Percentiles rank a stretch among this genome's conserved stretches.
Conservation (phyloP, 2,888 invertebrate species). For the Orchestes rusci region DNA sequence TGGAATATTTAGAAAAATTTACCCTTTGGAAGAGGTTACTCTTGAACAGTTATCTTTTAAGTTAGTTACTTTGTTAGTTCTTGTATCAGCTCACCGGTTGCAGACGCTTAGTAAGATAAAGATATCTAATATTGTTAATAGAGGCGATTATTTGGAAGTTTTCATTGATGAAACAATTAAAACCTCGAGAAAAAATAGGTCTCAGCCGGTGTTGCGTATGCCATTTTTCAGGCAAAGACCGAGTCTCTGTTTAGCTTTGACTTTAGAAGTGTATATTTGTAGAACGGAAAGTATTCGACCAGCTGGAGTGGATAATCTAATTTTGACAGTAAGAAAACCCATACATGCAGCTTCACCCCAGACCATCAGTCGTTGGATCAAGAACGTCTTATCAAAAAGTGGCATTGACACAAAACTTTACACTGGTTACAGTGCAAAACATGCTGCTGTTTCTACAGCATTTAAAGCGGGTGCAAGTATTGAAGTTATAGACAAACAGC, state of each 20-base stretch:
- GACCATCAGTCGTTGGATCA: conserved; percentile 4
- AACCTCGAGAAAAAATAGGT: conserved; percentile 1
- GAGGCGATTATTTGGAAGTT: conserved; percentile 1
- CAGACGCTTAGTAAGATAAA: conserved; percentile 6
- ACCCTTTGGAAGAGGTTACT: background rate
- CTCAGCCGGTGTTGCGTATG: conserved; percentile 1
- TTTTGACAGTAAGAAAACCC: conserved; percentile 3
- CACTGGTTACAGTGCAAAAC: conserved; percentile 1
- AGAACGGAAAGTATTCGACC: background rate
- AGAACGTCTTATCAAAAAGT: background rate
- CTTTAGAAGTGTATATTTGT: background rate
- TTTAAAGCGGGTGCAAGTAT: conserved; percentile 2
- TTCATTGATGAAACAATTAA: conserved; percentile 7
- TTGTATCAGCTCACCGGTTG: conserved; percentile 9
- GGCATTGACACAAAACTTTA: conserved; percentile 4
- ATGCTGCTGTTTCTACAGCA: conserved; percentile 2
- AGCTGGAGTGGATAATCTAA: background rate
- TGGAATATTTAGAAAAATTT: conserved; percentile 4
- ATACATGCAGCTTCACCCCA: background rate
- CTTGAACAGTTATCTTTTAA: conserved; percentile 1
- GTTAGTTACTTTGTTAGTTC: background rate
- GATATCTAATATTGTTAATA: conserved; percentile 5
- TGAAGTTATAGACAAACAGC: conserved; percentile 4
- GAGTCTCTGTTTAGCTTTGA: background rate
- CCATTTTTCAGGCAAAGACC: conserved; percentile 1